These are phyloP conservation scores for Drosophila bifasciata DNA, from an alignment of 1,140 invertebrate species.

Conservation along the genomic window DNA sequence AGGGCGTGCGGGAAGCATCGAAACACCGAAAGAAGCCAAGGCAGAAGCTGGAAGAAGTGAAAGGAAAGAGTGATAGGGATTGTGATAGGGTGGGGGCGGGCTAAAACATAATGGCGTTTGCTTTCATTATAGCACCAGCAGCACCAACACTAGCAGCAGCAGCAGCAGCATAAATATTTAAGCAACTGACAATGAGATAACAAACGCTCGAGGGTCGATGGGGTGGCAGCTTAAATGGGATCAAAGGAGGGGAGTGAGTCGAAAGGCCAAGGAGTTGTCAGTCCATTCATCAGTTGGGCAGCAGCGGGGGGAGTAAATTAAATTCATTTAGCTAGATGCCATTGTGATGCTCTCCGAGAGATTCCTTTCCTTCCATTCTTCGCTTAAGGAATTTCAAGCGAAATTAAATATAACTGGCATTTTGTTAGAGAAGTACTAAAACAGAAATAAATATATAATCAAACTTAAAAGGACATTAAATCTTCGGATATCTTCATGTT, in stretches of 20 bases:
- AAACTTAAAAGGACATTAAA: constrained; percentile 7
- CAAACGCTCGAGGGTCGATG: constrained; percentile 36
- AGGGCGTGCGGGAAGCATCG: constrained; percentile 1
- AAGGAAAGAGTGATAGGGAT: background rate
- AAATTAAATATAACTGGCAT: no score
- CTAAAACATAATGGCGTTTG: constrained; percentile 72
- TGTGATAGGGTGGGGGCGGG: background rate
- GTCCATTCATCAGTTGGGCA: constrained; percentile 64
- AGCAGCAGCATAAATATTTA: constrained; percentile 74
- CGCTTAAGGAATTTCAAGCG: background rate
- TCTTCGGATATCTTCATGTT: background rate
- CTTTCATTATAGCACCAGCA: constrained; percentile 70
- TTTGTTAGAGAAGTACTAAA: no score
- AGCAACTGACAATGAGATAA: constrained; percentile 78
- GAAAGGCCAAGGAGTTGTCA: constrained; percentile 20
- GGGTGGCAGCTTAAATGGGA: constrained; percentile 33
- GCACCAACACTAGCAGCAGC: constrained; percentile 45
- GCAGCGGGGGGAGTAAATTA: constrained; percentile 47
- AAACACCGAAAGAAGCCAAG: constrained; percentile 1
- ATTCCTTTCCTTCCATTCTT: background rate
- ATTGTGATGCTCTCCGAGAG: constrained; percentile 1
- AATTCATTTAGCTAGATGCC: constrained; percentile 26
- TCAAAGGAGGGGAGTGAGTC: constrained; percentile 31
- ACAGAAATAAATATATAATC: background rate
- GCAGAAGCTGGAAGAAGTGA: constrained; percentile 23